Evolutionary conservation across 2,888 invertebrate genomes (phyloP).

Genomic region (Stenchaetothrips biformis): DNA sequence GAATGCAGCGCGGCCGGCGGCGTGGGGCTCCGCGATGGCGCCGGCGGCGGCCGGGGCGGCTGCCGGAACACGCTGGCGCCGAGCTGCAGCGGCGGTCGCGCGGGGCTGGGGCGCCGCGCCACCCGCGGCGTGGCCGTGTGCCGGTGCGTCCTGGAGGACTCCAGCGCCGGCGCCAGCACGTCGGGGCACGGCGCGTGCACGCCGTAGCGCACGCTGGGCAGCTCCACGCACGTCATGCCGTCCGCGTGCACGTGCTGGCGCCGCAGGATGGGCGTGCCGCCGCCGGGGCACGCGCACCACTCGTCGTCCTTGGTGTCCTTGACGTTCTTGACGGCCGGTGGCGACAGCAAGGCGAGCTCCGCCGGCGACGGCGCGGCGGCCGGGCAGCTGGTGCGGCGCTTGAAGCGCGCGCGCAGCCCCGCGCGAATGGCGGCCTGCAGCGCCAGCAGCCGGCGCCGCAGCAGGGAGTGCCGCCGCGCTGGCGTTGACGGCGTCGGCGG

Average conservation of each 20-base stretch:
- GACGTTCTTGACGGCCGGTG: background rate
- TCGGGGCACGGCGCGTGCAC: background rate
- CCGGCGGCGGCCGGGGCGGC: background rate
- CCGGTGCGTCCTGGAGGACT: background rate
- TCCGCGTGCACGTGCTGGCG: constrained; percentile 13
- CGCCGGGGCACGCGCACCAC: background rate
- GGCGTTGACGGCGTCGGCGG: background rate
- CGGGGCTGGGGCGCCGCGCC: background rate
- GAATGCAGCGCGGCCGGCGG: background rate
- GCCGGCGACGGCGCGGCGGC: background rate
- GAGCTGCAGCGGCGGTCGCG: constrained; percentile 15
- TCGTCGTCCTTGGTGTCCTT: background rate
- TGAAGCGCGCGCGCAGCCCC: background rate
- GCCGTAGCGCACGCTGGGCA: constrained; percentile 1
- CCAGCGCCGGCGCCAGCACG: background rate
- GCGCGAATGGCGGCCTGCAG: background rate
- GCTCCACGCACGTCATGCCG: constrained; percentile 2
- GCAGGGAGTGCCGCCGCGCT: background rate
- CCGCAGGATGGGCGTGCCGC: constrained; percentile 10
- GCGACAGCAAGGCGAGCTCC: background rate
- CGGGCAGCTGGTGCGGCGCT: background rate
- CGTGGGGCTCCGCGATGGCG: background rate
- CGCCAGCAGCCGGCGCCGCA: background rate
- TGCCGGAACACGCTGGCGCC: constrained; percentile 16
- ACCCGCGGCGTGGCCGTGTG: background rate